These are phyloP conservation scores for Anolis carolinensis DNA, from an alignment of 2,113 vertebrate genomes.

Conservation along the genomic window DNA sequence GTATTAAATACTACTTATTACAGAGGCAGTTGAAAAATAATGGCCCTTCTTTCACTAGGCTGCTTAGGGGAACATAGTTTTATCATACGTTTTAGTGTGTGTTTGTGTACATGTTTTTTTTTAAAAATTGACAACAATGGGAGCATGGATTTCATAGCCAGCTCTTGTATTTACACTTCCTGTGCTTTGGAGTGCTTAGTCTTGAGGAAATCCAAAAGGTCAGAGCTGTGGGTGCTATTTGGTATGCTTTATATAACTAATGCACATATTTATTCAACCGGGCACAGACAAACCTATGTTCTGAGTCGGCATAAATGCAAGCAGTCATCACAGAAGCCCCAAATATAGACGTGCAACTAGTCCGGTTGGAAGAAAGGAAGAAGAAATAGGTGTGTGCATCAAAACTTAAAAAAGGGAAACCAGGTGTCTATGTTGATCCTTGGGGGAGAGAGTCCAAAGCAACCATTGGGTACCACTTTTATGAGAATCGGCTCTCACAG, in stretches of 20 bases:
- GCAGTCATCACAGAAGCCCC: not conserved
- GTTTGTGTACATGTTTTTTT: not conserved
- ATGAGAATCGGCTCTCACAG: too few relatives aligned
- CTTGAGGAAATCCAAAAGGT: not conserved
- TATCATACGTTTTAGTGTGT: not conserved
- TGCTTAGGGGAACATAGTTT: not conserved
- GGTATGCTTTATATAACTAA: not conserved
- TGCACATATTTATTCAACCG: not conserved
- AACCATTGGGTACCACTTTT: too few relatives aligned
- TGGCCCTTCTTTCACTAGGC: not conserved
- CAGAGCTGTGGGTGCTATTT: accelerated
- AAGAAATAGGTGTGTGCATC: not conserved
- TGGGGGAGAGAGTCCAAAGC: not conserved
- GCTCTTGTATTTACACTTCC: not conserved
- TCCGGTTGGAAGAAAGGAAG: too few relatives aligned
- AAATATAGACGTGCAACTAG: not conserved
- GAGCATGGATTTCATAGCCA: not conserved
- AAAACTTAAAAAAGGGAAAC: not conserved
- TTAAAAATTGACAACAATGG: not conserved
- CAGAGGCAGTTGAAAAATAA: not conserved
- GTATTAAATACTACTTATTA: not conserved
- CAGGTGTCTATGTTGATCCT: not conserved
- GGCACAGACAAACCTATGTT: not conserved
- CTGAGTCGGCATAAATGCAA: not conserved
- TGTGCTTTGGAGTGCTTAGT: not conserved